A percentile compares a stretch with the other conserved stretches of the same genome.
phyloP scores from a whole-genome alignment of 2,888 invertebrate genomes.

The Hoplodrina blanda region DNA sequence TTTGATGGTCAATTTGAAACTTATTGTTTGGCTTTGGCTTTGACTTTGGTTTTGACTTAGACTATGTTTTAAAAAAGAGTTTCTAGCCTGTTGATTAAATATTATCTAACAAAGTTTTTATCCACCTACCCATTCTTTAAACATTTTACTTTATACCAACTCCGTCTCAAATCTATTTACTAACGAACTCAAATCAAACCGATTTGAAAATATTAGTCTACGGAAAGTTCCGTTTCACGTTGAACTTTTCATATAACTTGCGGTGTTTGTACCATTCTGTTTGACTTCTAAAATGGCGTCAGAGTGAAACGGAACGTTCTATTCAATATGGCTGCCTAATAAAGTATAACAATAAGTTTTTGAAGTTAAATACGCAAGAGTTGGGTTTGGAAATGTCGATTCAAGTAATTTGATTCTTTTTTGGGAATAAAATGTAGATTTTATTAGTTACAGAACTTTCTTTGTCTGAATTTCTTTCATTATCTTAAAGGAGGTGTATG shows the following conservation, averaged over 20 bases:
- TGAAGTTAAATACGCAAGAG: conserved; percentile 58
- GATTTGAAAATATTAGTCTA: conserved; percentile 71
- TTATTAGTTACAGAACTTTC: conserved; percentile 19
- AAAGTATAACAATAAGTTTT: conserved; percentile 65
- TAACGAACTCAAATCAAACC: conserved; percentile 67
- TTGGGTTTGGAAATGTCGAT: conserved; percentile 17
- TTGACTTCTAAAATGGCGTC: conserved; percentile 68
- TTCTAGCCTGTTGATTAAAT: too few relatives aligned
- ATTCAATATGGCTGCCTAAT: conserved; percentile 68
- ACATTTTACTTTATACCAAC: conserved; percentile 19
- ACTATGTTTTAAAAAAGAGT: too few relatives aligned
- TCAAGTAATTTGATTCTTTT: conserved; percentile 40
- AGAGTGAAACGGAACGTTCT: conserved; percentile 65
- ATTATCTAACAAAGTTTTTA: too few relatives aligned
- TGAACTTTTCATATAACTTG: conserved; percentile 67
- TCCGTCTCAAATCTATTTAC: conserved; percentile 64
- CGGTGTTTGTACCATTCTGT: conserved; percentile 69
- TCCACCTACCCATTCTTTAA: not conserved
- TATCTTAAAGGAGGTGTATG: not conserved
- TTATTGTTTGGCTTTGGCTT: too few relatives aligned
- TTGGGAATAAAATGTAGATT: conserved; percentile 45
- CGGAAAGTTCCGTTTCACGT: conserved; percentile 64
- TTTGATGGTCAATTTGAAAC: too few relatives aligned
- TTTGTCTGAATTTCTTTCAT: conserved; percentile 22
- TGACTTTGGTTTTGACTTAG: too few relatives aligned